Conservation (phyloP, 1,140 invertebrate species). For the Frieseomelitta varia region DNA sequence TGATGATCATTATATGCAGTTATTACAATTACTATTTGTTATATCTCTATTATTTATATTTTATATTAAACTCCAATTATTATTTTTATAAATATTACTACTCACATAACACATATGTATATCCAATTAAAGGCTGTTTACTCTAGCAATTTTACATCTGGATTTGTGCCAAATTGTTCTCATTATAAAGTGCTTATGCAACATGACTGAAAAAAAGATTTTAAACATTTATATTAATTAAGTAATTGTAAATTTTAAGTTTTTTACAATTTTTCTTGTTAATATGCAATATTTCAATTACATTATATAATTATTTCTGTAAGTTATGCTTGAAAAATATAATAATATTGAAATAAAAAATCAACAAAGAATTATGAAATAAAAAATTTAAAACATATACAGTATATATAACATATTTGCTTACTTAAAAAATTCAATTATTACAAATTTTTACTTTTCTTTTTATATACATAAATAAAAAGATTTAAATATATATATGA, state of each 20-base stretch:
- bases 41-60: not conserved
- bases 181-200: constrained; percentile 47
- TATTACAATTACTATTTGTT: not conserved
- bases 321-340: constrained; percentile 2
- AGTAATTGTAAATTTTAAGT: not conserved
- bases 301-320: constrained; percentile 3
- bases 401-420: not conserved
- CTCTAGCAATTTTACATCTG: constrained; percentile 42
- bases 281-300: not conserved
- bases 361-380: constrained; percentile 1
- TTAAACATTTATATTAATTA: not conserved
- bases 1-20: not conserved
- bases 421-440: constrained; percentile 4
- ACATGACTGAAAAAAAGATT: constrained; percentile 6
- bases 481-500: not conserved
- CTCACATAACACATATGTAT: not conserved
- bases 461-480: not conserved
- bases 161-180: constrained; percentile 60
- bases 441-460: not conserved
- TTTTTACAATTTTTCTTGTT: not conserved
- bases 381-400: not conserved
- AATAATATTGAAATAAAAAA: not conserved
- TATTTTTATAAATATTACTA: not conserved
- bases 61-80: not conserved
- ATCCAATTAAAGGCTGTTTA: constrained; percentile 33